Evolutionary conservation across 2,113 vertebrate species (phyloP).

Genomic region (Calypte anna): DNA sequence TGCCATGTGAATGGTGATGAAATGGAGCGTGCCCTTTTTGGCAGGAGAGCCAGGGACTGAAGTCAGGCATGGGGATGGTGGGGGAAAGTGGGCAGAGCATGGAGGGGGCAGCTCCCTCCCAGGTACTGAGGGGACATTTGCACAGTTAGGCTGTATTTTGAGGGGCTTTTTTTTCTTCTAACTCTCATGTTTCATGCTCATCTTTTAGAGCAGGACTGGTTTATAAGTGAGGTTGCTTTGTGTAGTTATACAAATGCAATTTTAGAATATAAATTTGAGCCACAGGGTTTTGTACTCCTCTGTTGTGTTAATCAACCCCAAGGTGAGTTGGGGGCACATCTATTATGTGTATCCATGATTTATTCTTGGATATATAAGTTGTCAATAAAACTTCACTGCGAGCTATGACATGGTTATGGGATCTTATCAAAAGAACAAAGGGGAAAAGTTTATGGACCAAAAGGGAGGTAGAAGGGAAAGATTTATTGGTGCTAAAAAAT

Average conservation of each 20-base stretch:
- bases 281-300: neutral
- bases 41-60: neutral
- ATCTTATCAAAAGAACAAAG: neutral
- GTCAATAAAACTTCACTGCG: neutral
- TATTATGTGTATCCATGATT: fast-evolving
- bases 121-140: neutral
- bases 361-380: neutral
- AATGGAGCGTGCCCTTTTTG: fast-evolving
- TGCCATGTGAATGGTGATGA: neutral
- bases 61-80: neutral
- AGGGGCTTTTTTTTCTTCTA: neutral
- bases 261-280: neutral
- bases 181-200: neutral
- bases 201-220: neutral
- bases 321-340: fast-evolving
- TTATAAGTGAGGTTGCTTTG: neutral
- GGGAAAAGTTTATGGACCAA: neutral
- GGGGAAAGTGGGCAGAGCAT: neutral
- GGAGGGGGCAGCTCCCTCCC: neutral
- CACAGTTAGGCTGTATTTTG: neutral
- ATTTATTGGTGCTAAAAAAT: neutral
- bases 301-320: neutral
- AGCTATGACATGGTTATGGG: neutral
- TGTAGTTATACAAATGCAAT: neutral
- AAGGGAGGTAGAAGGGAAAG: neutral